Percentiles rank a stretch among this genome's conserved stretches.
Evolutionary conservation across 2,888 invertebrate genomes (phyloP).

Genomic region (Meteorus cinctellus): DNA sequence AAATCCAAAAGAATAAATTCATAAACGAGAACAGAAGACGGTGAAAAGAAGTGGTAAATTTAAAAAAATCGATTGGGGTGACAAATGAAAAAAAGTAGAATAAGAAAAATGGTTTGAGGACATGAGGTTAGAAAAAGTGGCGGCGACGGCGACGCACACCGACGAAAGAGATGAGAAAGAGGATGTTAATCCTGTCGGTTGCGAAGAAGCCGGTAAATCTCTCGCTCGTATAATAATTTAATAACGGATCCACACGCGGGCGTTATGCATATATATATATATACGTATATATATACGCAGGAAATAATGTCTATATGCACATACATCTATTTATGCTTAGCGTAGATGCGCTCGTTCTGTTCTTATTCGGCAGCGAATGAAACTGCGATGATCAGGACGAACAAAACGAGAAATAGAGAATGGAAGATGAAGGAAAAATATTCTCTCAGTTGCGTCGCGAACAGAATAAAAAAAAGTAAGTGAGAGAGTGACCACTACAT

Average conservation of each 20-base stretch:
- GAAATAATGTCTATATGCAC: background rate
- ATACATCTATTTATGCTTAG: background rate
- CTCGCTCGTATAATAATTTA: conserved; percentile 66
- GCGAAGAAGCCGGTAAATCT: conserved; percentile 67
- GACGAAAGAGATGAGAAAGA: conserved; percentile 22
- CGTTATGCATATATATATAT: conserved; percentile 12
- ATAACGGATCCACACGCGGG: conserved; percentile 59
- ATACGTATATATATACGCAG: background rate
- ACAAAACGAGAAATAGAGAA: conserved; percentile 37
- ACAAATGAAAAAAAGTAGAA: background rate
- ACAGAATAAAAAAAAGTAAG: background rate
- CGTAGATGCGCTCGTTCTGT: background rate
- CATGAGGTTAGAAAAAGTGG: conserved; percentile 18
- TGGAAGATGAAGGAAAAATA: background rate
- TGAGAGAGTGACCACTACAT: background rate
- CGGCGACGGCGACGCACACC: background rate
- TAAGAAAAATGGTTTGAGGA: background rate
- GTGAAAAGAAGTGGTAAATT: background rate
- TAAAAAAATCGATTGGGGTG: background rate
- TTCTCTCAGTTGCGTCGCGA: background rate
- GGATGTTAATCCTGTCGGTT: conserved; percentile 53
- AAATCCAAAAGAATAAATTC: too few species aligned
- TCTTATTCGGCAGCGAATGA: background rate
- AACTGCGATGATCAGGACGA: conserved; percentile 11
- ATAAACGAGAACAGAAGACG: too few species aligned